Conservation (phyloP, 2,797 vertebrate genomes). For the Poeciliopsis turneri region DNA sequence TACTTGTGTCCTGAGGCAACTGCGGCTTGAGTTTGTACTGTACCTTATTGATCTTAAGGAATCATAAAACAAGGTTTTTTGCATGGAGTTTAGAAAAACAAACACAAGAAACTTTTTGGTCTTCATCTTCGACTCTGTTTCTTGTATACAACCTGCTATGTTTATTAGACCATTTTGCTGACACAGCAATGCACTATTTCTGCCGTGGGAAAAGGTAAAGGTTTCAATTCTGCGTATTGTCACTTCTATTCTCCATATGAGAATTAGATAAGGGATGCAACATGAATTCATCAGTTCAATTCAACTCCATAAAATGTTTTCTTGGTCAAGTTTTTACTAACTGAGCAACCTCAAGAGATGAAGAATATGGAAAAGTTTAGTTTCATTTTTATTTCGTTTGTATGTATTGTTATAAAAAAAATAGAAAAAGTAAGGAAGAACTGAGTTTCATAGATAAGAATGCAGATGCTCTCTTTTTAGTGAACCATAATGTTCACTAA, state of each 20-base stretch:
- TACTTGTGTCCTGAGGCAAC: conserved; percentile 27
- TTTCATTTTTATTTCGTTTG: no score
- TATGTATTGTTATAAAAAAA: no score
- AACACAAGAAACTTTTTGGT: background rate
- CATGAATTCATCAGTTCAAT: background rate
- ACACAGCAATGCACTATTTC: background rate
- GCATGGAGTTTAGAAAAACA: background rate
- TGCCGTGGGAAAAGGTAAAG: background rate
- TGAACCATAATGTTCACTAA: background rate
- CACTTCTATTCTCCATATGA: background rate
- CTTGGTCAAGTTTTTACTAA: conserved; percentile 1
- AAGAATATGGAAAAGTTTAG: background rate
- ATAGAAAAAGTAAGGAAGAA: background rate
- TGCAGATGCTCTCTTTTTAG: background rate
- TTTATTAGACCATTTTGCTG: background rate
- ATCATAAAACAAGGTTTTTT: conserved; percentile 9
- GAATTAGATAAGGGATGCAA: background rate
- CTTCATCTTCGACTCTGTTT: background rate
- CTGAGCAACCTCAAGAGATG: background rate
- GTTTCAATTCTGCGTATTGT: background rate
- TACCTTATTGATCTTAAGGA: conserved; percentile 20
- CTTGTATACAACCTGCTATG: background rate
- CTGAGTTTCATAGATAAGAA: background rate
- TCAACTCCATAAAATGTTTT: background rate
- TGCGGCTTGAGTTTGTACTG: conserved; percentile 12